Evolutionary conservation across 1,140 invertebrate species (phyloP).

Genomic region (Panulirus ornatus): DNA sequence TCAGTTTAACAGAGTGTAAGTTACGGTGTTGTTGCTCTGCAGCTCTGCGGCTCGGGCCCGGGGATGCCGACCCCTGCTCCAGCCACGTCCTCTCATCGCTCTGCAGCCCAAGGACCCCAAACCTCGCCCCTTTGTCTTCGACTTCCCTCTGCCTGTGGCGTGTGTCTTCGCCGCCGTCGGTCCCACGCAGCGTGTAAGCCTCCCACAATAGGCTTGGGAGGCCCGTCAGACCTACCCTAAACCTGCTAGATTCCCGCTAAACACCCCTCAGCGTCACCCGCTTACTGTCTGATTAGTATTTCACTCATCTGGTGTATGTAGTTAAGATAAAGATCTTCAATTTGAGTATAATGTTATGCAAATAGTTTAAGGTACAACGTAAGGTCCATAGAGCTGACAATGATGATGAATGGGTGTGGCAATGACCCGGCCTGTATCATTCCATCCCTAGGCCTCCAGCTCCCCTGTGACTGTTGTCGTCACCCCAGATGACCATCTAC

Average conservation of each 20-base stretch:
- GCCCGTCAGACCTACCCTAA: neutral
- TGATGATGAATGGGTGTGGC: neutral
- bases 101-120: constrained; percentile 11
- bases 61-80: constrained; percentile 15
- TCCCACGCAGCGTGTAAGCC: constrained; percentile 29
- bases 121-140: constrained; percentile 30
- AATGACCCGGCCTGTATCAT: neutral
- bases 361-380: too few relatives aligned
- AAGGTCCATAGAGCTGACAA: too few relatives aligned
- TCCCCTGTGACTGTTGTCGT: constrained; percentile 18
- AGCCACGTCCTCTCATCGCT: constrained; percentile 13
- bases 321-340: neutral
- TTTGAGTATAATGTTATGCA: neutral
- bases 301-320: neutral
- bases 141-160: constrained; percentile 25
- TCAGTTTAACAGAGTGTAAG: too few relatives aligned
- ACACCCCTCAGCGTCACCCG: neutral
- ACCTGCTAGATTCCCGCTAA: neutral
- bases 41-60: neutral
- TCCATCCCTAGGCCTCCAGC: constrained; percentile 4
- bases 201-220: neutral
- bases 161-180: constrained; percentile 27
- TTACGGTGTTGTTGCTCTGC: too few relatives aligned
- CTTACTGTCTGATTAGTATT: neutral
- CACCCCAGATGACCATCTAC: constrained; percentile 19